Conservation (phyloP, 37 sponge, comb jelly and placozoan genomes). For the Tethya wilhelma region DNA sequence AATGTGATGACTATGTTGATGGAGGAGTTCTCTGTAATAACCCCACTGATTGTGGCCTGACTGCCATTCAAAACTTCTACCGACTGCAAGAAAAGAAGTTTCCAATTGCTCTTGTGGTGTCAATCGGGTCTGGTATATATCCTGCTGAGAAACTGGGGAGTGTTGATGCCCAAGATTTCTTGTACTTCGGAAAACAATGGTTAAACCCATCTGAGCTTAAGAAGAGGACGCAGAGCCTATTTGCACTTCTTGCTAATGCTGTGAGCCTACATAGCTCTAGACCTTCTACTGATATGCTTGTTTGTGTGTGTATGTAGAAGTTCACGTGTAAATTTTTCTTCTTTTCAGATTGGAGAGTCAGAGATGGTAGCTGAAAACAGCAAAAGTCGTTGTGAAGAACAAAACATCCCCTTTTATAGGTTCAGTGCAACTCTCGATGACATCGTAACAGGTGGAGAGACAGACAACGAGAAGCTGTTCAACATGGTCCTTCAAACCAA, state of each 20-base stretch:
- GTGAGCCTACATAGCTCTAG: too few relatives aligned
- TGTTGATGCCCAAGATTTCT: conserved; percentile 34
- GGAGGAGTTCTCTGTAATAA: conserved; percentile 68
- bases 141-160: conserved; percentile 39
- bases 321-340: too few relatives aligned
- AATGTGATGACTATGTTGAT: conserved; percentile 63
- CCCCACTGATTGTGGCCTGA: conserved; percentile 59
- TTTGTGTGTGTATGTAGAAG: too few relatives aligned
- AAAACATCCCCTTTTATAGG: conserved; percentile 48
- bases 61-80: conserved; percentile 62
- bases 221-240: background rate
- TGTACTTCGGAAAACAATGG: conserved; percentile 52
- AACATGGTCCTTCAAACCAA: conserved; percentile 56
- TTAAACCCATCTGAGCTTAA: too few relatives aligned
- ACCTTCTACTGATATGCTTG: too few relatives aligned
- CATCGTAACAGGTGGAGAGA: conserved; percentile 52
- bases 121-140: conserved; percentile 41
- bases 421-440: conserved; percentile 56
- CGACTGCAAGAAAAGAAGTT: conserved; percentile 19
- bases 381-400: conserved; percentile 36
- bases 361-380: conserved; percentile 44
- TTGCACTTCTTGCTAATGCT: conserved; percentile 23
- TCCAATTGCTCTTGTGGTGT: conserved; percentile 42
- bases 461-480: conserved; percentile 36
- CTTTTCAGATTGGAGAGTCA: conserved; percentile 59